Evolutionary conservation across 2,888 invertebrate genomes (phyloP), one percentile per base, ranked within the genome.

Genomic region (Dorcus parallelipipedus): DNA sequence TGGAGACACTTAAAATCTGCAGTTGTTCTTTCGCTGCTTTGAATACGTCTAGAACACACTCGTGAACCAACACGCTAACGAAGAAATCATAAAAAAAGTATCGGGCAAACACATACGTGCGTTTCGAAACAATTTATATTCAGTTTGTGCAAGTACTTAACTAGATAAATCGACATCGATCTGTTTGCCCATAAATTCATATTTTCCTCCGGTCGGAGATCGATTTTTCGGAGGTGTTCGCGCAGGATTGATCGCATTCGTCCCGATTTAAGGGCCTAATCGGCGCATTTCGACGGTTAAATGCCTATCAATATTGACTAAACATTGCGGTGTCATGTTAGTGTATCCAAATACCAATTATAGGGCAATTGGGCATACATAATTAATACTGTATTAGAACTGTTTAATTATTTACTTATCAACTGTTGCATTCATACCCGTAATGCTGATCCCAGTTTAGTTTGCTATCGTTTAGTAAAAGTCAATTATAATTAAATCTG

Each of bases 311-410:
- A 67, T 67, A 67, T 67, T 67, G 65, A 66, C 75, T 71, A 74
- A 75, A 73, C 73, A 72, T 68, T 70, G 70, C 66, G 70, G 74
- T 74, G 75, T 75, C 75, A 74, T 76, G 75, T 76, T 73, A 73
- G 70, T 73, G 75, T 75, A 75, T 74, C 75, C 74, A 74, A 77
- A 75, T 75, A 74, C 75, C 77, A 77, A 77, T 78, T 78, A 78
- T 77, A 75, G 76, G 73, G 73, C 76, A 78, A 77, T 78, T 77
- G 77, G 74, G 73, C 76, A 75, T 78, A 73, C 76, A 77, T 78
- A 78, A 78, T 78, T 78, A 77, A 78, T 77, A 75, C 71, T 71
- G 75, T 76, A 76, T 77, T 76, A 78, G 73, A 74, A 65, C 69
- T 71, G 71, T 73, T 77, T 76, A 76, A 78, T 77, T 77, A 78